A percentile compares a stretch with the other conserved stretches of the same genome.
These are phyloP conservation scores for Eurytoma adleriae DNA, from an alignment of 2,888 invertebrate genomes.

Conservation along the genomic window DNA sequence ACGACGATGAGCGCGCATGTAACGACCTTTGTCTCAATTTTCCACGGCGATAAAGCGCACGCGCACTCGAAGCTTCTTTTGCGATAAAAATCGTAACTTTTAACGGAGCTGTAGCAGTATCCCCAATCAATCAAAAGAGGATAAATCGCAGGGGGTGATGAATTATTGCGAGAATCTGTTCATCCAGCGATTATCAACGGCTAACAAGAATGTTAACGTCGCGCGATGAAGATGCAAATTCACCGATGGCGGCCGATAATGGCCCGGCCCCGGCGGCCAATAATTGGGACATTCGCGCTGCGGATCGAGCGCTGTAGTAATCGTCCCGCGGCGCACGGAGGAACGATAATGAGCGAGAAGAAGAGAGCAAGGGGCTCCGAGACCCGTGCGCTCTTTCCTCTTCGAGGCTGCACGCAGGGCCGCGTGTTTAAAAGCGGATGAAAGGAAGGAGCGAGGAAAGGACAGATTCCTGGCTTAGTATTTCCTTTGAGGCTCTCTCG, in stretches of 20 bases:
- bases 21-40: too few species aligned
- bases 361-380: neutral
- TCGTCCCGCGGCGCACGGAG: neutral
- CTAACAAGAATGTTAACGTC: conserved; percentile 7
- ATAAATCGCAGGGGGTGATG: neutral
- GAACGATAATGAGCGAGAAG: neutral
- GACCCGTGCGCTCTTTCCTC: neutral
- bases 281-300: conserved; percentile 1
- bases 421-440: conserved; percentile 18
- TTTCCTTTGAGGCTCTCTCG: neutral
- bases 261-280: neutral
- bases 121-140: neutral
- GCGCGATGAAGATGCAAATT: conserved; percentile 16
- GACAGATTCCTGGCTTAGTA: neutral
- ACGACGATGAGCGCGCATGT: too few species aligned
- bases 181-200: neutral
- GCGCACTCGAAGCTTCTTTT: too few species aligned
- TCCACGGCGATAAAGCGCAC: too few species aligned
- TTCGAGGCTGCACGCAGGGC: neutral
- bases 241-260: conserved; percentile 3
- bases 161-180: neutral
- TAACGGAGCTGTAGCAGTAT: neutral
- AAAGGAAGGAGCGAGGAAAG: neutral
- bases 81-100: too few species aligned
- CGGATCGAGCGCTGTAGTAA: neutral